Conservation (phyloP, 2,113 vertebrate species). For the Microcebus murinus region DNA sequence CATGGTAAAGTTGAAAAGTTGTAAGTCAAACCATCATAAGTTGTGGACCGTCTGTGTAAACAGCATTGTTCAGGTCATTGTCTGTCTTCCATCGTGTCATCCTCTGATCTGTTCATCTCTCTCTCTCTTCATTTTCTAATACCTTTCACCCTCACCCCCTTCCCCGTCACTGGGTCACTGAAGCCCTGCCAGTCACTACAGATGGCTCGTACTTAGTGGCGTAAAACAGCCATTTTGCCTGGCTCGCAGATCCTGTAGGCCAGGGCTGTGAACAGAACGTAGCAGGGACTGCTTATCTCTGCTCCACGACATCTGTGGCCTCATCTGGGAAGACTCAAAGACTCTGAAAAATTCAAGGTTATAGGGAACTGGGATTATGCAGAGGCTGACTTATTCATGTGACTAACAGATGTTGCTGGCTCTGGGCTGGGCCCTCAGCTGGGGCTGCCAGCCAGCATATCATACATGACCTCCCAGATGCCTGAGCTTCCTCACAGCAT, state of each 20-base stretch:
- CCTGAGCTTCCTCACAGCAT: neutral
- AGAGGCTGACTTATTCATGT: neutral
- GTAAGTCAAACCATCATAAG: neutral
- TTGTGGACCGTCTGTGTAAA: neutral
- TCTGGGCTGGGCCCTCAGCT: neutral
- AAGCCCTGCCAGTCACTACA: neutral
- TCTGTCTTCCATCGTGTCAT: neutral
- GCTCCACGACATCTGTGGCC: neutral
- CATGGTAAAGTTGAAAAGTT: neutral
- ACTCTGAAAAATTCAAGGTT: neutral
- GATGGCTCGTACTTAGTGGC: fast-evolving
- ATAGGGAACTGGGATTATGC: fast-evolving
- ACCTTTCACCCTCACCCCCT: fast-evolving
- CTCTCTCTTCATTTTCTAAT: neutral
- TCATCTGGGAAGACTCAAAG: neutral
- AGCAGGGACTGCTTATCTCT: neutral
- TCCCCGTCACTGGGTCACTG: fast-evolving
- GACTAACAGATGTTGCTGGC: neutral
- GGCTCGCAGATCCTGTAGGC: neutral
- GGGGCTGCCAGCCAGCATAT: neutral
- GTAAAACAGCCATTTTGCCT: neutral
- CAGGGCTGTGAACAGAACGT: neutral
- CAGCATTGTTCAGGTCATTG: neutral
- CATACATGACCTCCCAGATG: fast-evolving
- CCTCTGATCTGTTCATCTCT: neutral